Evolutionary conservation across 2,888 invertebrate species (phyloP).

Genomic region (Atethmia centrago): DNA sequence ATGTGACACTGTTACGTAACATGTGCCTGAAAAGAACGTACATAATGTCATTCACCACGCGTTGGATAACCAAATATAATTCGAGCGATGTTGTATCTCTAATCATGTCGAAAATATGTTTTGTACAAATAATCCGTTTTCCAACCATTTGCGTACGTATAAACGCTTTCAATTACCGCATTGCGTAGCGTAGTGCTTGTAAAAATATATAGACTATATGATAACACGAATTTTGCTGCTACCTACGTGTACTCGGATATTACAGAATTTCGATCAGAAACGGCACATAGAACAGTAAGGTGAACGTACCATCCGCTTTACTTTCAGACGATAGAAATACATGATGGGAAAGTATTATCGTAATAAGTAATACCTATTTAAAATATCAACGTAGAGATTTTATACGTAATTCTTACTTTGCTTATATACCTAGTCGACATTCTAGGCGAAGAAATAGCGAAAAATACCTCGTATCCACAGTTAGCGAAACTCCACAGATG

Average conservation of each 20-base stretch:
- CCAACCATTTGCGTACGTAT: not conserved
- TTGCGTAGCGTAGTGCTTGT: not conserved
- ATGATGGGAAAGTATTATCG: not conserved
- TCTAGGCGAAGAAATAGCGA: too few species aligned
- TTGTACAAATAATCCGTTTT: not conserved
- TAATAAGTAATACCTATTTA: not conserved
- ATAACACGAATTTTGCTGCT: not conserved
- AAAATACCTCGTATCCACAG: too few species aligned
- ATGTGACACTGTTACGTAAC: not conserved
- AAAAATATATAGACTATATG: slow-evolving; percentile 12
- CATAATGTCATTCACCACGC: not conserved
- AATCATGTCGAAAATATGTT: not conserved
- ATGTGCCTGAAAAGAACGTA: not conserved
- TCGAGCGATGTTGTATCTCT: not conserved
- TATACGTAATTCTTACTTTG: too few species aligned
- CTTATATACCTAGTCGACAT: too few species aligned
- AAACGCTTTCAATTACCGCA: not conserved
- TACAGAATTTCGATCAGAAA: slow-evolving; percentile 23
- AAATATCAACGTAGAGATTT: not conserved
- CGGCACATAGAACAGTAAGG: slow-evolving; percentile 32
- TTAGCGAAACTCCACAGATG: too few species aligned
- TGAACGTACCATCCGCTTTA: slow-evolving; percentile 12
- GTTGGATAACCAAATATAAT: not conserved
- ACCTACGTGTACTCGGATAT: slow-evolving; percentile 19
- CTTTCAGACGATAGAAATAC: slow-evolving; percentile 10